A percentile compares a stretch with the other conserved stretches of the same genome.
phyloP scores from a whole-genome alignment of 2,888 invertebrate species.

The Strigamia maritima region DNA sequence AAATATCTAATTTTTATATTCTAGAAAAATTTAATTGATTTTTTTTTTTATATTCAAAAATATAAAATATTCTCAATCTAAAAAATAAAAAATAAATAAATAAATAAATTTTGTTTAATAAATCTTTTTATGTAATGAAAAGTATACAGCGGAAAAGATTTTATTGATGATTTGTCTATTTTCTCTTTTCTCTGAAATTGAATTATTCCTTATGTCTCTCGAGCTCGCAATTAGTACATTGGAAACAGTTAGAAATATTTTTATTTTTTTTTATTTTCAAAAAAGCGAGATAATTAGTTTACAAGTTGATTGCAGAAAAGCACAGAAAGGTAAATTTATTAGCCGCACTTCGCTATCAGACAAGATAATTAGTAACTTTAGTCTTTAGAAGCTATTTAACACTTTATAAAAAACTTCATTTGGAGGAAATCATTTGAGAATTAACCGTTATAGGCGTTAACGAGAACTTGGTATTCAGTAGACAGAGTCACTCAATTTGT shows the following conservation, averaged over 20 bases:
- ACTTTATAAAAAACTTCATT: too few relatives aligned
- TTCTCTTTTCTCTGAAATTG: neutral
- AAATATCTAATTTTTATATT: too few relatives aligned
- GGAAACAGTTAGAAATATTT: neutral
- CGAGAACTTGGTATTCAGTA: neutral
- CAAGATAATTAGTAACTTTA: too few relatives aligned
- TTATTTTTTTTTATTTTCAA: neutral
- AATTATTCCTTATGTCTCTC: neutral
- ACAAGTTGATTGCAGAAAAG: neutral
- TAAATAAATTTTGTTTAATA: neutral
- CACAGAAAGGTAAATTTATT: neutral
- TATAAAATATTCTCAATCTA: too few relatives aligned
- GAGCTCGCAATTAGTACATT: neutral
- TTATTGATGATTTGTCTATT: neutral
- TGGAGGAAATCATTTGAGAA: too few relatives aligned
- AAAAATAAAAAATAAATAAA: too few relatives aligned
- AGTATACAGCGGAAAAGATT: neutral
- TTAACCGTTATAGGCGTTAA: too few relatives aligned
- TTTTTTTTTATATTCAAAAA: too few relatives aligned
- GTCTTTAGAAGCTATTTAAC: too few relatives aligned
- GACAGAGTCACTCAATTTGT: neutral
- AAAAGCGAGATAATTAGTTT: neutral
- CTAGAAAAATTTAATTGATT: too few relatives aligned
- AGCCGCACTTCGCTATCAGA: neutral
- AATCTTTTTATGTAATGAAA: neutral